Base-by-base conservation (phyloP, 2,888 invertebrate genomes). In the Timema podura region DNA sequence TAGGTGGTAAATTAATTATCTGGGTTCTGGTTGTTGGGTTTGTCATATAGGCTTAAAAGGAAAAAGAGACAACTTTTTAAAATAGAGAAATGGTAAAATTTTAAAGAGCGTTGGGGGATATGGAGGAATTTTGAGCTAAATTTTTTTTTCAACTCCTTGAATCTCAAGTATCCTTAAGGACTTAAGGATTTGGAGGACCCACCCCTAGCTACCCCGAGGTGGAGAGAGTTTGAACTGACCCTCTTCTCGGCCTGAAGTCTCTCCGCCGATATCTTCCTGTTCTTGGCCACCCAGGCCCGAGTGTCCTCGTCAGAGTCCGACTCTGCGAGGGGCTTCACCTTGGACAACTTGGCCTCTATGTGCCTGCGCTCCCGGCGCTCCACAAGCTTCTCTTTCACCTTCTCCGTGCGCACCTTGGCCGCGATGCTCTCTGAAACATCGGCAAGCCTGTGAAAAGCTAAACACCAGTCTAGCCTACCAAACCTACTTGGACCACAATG, bases 211-310 rank as follows among this genome's bases (percentile, higher is more conserved):
- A 30, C 30, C 3, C 30, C 30, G 30, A 30, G 30, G 30, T 2
- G 30, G 30, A 30, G 30, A 30, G 30, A 30, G 30, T 30, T 30
- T 30, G 30, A 30, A 30, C 84, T 81, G 82, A 93, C 90, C 81
- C 92, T 85, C 81, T 92, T 91, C 16, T 90, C 92, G 0, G 98
- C 98, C 76, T 92, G 90, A 74, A 88, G 88, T 77, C 91, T 95
- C 76, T 94, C 92, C 75, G 89, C 86, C 67, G 91, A 89, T 5
- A 91, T 82, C 67, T 89, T 87, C 11, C 96, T 86, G 75, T 87
- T 92, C 77, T 90, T 93, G 76, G 87, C 84, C 48, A 98, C 91
- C 98, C 98, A 99, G 44, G 87, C 86, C 6, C 83, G 79, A 0
- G 89, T 86, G 79, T 92, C 89, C 13, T 88, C 89, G 66, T 91